phyloP scores from a whole-genome alignment of 2,113 vertebrate genomes.

The Dasyornis broadbenti region DNA sequence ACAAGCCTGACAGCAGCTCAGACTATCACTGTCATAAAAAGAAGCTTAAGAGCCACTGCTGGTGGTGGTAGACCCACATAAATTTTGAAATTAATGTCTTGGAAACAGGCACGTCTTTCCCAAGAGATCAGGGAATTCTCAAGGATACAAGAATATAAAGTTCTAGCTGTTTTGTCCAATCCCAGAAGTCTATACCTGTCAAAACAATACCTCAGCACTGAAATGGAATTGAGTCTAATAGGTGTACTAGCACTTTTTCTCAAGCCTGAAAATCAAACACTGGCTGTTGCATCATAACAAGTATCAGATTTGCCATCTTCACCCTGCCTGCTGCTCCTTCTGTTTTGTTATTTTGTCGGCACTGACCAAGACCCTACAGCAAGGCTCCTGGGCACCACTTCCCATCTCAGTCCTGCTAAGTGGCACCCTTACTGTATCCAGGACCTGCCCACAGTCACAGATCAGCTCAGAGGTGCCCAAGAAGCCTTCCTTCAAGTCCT shows the following conservation, averaged over 20 bases:
- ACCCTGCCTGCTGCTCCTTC: background rate
- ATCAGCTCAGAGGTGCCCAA: background rate
- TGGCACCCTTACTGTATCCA: background rate
- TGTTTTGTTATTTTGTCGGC: background rate
- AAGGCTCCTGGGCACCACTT: background rate
- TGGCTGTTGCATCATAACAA: background rate
- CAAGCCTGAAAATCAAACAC: background rate
- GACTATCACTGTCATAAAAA: background rate
- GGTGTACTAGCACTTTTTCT: background rate
- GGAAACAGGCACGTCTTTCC: background rate
- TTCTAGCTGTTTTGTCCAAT: background rate
- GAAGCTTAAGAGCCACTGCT: background rate
- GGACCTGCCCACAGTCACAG: accelerated
- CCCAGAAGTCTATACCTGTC: background rate
- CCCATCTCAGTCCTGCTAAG: background rate
- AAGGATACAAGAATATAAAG: background rate
- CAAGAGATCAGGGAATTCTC: accelerated
- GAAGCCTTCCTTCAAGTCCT: background rate
- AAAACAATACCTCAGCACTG: background rate
- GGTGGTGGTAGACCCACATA: background rate
- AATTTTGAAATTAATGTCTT: background rate
- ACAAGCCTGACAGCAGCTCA: background rate
- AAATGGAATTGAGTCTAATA: background rate
- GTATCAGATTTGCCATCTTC: background rate
- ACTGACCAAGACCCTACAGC: background rate